Conservation (phyloP, 53 echinoderm and acorn worm species). For the Zoroaster sp. region DNA sequence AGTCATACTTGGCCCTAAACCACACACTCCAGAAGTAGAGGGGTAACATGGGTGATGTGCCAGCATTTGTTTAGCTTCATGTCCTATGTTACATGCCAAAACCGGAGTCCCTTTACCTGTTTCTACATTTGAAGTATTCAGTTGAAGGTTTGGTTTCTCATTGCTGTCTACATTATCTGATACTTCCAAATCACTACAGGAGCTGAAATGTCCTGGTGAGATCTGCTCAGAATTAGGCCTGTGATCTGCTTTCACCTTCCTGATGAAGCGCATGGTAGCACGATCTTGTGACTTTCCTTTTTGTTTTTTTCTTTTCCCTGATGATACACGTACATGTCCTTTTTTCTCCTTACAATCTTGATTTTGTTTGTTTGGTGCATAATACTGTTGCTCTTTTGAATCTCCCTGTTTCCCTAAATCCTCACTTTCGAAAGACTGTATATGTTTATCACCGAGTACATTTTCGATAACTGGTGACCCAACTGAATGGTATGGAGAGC, state of each 20-base stretch:
- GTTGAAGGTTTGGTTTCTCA: neutral
- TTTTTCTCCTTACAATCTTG: neutral
- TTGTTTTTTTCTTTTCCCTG: conserved; percentile 26
- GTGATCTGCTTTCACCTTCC: conserved; percentile 1
- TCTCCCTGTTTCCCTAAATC: neutral
- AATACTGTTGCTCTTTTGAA: neutral
- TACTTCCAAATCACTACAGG: conserved; percentile 9
- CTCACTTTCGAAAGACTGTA: neutral
- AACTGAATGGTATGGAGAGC: neutral
- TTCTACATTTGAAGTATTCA: neutral
- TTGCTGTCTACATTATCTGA: neutral
- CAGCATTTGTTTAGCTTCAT: neutral
- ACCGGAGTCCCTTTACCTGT: neutral
- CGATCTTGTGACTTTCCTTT: conserved; percentile 28
- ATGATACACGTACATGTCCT: neutral
- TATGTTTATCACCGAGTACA: neutral
- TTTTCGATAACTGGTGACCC: neutral
- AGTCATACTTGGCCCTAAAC: conserved; percentile 18
- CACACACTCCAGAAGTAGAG: conserved; percentile 6
- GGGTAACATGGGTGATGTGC: neutral
- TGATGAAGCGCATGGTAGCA: conserved; percentile 28
- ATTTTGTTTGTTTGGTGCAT: neutral
- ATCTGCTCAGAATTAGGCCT: neutral
- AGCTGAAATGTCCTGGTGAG: conserved; percentile 26
- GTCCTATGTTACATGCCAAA: conserved; percentile 5